Evolutionary conservation across 2,797 vertebrate species (phyloP).

Genomic region (Capromys pilorides): DNA sequence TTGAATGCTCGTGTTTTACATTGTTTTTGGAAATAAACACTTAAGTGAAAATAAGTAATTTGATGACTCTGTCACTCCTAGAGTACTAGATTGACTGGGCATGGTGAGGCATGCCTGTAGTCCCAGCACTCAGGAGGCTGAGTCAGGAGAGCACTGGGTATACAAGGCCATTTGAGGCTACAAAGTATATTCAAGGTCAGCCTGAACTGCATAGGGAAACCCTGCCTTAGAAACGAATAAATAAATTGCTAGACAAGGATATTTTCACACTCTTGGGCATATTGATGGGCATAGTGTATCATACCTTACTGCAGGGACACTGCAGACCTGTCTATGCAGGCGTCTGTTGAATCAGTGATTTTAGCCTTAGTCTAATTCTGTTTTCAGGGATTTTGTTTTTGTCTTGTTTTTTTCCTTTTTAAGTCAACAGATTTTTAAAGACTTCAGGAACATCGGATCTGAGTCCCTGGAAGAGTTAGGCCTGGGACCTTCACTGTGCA

Average conservation of each 20-base stretch:
- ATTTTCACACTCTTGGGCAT: no score
- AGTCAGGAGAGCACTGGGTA: no score
- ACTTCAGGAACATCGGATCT: not conserved
- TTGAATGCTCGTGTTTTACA: constrained; percentile 15
- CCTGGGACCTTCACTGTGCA: not conserved
- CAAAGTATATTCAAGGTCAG: no score
- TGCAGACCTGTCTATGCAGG: not conserved
- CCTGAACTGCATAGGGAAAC: no score
- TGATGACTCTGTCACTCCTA: constrained; percentile 15
- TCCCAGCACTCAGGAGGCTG: no score
- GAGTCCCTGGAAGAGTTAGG: not conserved
- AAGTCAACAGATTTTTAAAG: not conserved
- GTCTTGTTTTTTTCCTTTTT: not conserved
- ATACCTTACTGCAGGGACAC: not conserved
- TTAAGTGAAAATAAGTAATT: constrained; percentile 22
- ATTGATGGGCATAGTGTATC: not conserved
- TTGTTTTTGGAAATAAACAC: constrained; percentile 21
- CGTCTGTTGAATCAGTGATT: not conserved
- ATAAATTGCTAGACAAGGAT: not conserved
- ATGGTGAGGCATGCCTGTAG: no score
- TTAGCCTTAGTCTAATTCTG: not conserved
- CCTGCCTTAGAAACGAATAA: no score
- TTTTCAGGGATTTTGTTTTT: not conserved
- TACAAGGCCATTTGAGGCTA: no score
- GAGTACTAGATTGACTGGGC: not conserved